These are phyloP conservation scores for Atopsyche davidsoni DNA, from an alignment of 1,140 invertebrate genomes.

Conservation along the genomic window DNA sequence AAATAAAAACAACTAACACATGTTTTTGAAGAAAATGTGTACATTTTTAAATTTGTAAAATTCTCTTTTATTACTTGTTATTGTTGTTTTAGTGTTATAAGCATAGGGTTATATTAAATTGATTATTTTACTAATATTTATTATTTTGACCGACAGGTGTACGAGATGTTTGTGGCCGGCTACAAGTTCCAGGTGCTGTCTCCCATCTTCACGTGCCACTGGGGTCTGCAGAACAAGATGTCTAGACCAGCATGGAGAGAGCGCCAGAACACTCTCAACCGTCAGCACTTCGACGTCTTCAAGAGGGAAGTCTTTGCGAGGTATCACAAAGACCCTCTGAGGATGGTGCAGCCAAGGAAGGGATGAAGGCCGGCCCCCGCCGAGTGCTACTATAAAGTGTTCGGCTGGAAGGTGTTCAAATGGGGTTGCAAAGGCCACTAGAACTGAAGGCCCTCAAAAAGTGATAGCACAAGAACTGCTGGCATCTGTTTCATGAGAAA, in stretches of 20 bases:
- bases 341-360: slow-evolving; percentile 37
- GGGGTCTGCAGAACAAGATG: slow-evolving; percentile 75
- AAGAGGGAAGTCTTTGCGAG: slow-evolving; percentile 76
- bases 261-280: slow-evolving; percentile 75
- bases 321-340: slow-evolving; percentile 63
- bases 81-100: too few species aligned
- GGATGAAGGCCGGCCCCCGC: slow-evolving; percentile 27
- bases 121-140: slow-evolving; percentile 15
- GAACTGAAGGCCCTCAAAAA: too few species aligned
- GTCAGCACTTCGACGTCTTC: slow-evolving; percentile 75
- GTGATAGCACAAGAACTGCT: too few species aligned
- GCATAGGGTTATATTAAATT: background rate
- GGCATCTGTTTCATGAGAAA: too few species aligned
- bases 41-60: too few species aligned
- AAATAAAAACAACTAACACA: too few species aligned
- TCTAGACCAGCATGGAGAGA: slow-evolving; percentile 76
- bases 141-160: slow-evolving; percentile 69
- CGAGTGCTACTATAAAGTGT: slow-evolving; percentile 26
- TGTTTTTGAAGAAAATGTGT: too few species aligned
- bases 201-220: slow-evolving; percentile 85
- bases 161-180: slow-evolving; percentile 88
- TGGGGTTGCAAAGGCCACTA: slow-evolving; percentile 21
- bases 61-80: too few species aligned
- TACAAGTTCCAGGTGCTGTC: slow-evolving; percentile 85
- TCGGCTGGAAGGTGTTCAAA: slow-evolving; percentile 27